phyloP scores from a whole-genome alignment of 2,797 vertebrate species.

The Coccyzus lansbergi region DNA sequence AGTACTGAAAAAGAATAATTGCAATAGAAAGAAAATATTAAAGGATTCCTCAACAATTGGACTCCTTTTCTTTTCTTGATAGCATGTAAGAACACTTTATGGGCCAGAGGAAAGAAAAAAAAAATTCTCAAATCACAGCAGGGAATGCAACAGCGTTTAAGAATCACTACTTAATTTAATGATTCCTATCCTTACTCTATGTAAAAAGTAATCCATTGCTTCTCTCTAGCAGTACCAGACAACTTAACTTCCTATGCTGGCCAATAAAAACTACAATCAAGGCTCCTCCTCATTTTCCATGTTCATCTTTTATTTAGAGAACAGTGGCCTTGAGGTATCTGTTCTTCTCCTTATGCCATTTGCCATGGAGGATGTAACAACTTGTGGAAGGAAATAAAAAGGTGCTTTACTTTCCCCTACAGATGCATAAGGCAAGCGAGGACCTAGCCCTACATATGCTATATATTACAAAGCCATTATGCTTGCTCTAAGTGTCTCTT shows the following conservation, averaged over 20 bases:
- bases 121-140: background rate
- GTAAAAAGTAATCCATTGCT: background rate
- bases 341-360: background rate
- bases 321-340: background rate
- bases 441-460: slow-evolving; percentile 32
- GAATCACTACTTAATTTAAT: background rate
- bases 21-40: background rate
- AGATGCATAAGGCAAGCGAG: slow-evolving; percentile 20
- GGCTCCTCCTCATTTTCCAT: background rate
- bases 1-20: background rate
- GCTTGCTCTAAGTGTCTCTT: background rate
- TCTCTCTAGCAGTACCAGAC: background rate
- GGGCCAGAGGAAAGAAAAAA: background rate
- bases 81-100: background rate
- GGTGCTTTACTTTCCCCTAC: slow-evolving; percentile 11
- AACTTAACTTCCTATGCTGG: background rate
- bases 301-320: background rate
- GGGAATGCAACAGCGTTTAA: background rate
- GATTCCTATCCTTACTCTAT: background rate
- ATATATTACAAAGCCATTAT: slow-evolving; percentile 52
- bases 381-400: slow-evolving; percentile 2
- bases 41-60: background rate
- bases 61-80: background rate
- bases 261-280: background rate
- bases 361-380: background rate